phyloP scores from a whole-genome alignment of 2,113 vertebrate species.

The Prietella phreatophila region DNA sequence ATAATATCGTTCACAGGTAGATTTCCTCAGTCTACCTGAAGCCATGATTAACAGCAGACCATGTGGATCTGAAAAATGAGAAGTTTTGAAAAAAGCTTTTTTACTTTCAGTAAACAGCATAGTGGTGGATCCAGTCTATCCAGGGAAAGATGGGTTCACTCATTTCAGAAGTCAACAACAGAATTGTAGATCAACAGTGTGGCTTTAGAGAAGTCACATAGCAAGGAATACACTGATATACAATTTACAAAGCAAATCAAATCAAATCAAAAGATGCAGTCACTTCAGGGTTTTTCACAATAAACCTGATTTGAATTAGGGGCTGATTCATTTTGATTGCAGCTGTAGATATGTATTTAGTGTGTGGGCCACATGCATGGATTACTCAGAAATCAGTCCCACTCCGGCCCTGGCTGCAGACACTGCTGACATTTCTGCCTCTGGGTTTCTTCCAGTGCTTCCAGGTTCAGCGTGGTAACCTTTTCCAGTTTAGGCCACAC shows the following conservation, averaged over 20 bases:
- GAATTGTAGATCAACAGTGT: neutral
- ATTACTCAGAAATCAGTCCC: neutral
- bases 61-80: neutral
- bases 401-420: neutral
- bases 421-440: neutral
- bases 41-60: neutral
- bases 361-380: neutral
- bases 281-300: no score
- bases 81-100: neutral
- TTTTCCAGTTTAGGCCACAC: neutral
- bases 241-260: neutral
- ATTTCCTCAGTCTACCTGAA: neutral
- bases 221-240: no score
- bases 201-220: no score
- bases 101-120: neutral
- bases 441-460: neutral
- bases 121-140: no score
- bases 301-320: no score
- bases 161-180: neutral
- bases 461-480: neutral
- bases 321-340: no score
- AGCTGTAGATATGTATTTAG: neutral
- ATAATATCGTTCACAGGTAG: no score
- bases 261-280: no score
- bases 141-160: neutral